phyloP scores from a whole-genome alignment of 2,113 vertebrate species.

The Acrocephalus arundinaceus region DNA sequence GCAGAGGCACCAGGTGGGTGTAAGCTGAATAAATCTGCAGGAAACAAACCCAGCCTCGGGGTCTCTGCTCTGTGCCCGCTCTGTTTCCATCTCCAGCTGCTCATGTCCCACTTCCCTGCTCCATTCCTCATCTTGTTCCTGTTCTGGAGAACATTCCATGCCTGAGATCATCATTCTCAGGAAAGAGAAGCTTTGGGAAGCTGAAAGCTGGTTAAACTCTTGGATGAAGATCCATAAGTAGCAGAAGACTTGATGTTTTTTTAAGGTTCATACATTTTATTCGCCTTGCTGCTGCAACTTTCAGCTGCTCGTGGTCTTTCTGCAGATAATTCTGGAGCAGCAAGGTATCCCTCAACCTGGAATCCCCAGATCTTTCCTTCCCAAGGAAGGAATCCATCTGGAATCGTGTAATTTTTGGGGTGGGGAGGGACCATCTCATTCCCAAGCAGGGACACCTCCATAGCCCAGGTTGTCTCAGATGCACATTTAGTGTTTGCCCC shows the following conservation, averaged over 20 bases:
- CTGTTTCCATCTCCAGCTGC: neutral
- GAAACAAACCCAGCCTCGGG: neutral
- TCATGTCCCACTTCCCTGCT: accelerated
- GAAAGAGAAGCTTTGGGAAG: neutral
- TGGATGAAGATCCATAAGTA: neutral
- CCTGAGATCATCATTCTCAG: too few relatives aligned
- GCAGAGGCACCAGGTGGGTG: neutral
- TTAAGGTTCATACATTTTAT: neutral
- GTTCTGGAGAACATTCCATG: accelerated
- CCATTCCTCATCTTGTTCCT: neutral
- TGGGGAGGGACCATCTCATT: neutral
- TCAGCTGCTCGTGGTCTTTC: neutral
- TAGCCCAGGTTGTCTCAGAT: neutral
- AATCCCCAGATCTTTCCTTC: neutral
- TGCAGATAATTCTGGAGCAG: neutral
- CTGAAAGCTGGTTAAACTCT: neutral
- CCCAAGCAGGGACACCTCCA: neutral
- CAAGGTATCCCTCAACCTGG: accelerated
- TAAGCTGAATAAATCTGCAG: neutral
- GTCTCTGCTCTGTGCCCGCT: neutral
- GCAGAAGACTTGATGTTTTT: neutral
- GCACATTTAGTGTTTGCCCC: accelerated
- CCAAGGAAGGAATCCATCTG: neutral
- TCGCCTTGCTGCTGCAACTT: neutral
- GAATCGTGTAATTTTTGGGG: neutral